A percentile compares a stretch with the other conserved stretches of the same genome.
These are phyloP conservation scores for Stylophora pistillata DNA, from an alignment of 64 coral and sea anemone genomes.

Conservation along the genomic window DNA sequence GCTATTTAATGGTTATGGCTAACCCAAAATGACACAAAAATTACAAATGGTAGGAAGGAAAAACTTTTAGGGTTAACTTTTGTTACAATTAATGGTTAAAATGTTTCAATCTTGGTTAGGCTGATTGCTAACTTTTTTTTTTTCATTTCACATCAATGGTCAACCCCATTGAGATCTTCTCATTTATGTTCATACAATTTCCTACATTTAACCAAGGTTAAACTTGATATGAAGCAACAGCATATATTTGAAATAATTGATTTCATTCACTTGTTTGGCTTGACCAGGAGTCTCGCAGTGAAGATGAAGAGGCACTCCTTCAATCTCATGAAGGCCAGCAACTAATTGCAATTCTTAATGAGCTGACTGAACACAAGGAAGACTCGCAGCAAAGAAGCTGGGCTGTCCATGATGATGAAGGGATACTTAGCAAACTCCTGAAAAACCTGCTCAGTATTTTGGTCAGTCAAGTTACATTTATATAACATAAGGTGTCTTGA, in stretches of 20 bases:
- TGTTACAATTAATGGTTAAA: too few species aligned
- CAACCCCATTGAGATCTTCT: too few species aligned
- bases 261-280: background rate
- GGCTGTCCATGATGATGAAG: conserved; percentile 92
- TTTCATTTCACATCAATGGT: too few species aligned
- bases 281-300: conserved; percentile 50
- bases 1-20: too few species aligned
- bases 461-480: conserved; percentile 39
- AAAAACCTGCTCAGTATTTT: conserved; percentile 70
- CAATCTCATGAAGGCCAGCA: conserved; percentile 91
- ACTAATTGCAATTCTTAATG: conserved; percentile 65
- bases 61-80: too few species aligned
- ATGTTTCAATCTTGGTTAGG: too few species aligned
- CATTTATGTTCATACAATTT: too few species aligned
- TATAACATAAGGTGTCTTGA: background rate
- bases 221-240: background rate
- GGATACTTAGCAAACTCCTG: conserved; percentile 60
- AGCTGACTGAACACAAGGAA: conserved; percentile 90
- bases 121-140: too few species aligned
- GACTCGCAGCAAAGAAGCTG: conserved; percentile 96
- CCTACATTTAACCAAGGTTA: background rate
- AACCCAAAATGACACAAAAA: too few species aligned
- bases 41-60: too few species aligned
- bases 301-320: conserved; percentile 73
- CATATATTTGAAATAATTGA: background rate